Evolutionary conservation across 2,113 vertebrate species (phyloP).

Genomic region (Rafetus swinhoei): DNA sequence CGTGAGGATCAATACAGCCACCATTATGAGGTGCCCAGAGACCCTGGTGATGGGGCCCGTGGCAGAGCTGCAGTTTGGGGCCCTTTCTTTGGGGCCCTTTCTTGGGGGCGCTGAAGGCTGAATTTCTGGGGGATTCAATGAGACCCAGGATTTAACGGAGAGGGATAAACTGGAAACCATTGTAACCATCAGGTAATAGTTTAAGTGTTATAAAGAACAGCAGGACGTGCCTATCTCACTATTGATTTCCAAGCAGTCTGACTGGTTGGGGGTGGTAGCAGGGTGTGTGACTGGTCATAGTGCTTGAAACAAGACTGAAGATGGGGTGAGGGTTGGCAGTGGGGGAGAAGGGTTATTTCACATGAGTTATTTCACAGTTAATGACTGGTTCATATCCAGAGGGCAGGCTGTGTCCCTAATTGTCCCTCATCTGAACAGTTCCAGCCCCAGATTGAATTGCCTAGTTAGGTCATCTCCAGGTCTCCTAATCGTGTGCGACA

Average conservation of each 20-base stretch:
- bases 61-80: background rate
- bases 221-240: background rate
- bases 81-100: background rate
- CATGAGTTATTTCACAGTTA: background rate
- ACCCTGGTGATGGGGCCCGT: background rate
- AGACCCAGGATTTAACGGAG: background rate
- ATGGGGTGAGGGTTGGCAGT: background rate
- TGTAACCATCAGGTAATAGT: background rate
- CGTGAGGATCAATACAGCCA: background rate
- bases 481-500: slow-evolving; percentile 68
- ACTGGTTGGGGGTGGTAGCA: background rate
- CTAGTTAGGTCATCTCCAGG: slow-evolving; percentile 27
- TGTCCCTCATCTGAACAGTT: slow-evolving; percentile 8
- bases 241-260: background rate
- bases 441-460: slow-evolving; percentile 37
- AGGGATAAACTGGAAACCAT: background rate
- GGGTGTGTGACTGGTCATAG: background rate
- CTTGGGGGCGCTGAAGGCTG: background rate
- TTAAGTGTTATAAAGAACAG: background rate
- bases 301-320: background rate
- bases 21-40: background rate
- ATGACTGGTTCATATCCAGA: background rate
- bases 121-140: background rate
- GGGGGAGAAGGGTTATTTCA: background rate
- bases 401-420: slow-evolving; percentile 10